Evolutionary conservation across 2,797 vertebrate species (phyloP), one percentile per base, ranked within the genome.

Genomic region (Enteromius paludinosus): DNA sequence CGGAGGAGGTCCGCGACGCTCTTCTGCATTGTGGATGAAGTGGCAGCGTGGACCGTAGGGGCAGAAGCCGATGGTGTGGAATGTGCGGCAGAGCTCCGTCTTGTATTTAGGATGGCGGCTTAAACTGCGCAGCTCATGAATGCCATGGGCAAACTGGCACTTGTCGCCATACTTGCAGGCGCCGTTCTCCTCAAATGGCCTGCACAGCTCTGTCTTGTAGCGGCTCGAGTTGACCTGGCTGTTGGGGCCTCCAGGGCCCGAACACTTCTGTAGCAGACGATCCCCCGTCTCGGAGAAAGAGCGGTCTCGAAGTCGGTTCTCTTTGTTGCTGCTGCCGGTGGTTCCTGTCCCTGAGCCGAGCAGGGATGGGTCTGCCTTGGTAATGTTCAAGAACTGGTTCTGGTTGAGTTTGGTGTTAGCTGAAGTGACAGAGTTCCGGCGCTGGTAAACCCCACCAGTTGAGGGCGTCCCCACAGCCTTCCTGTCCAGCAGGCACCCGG

Each of bases 401-500:
- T 97, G 97, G 92, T 96, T 96, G 86, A 98, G 98, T 91, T 97
- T 98, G 88, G 96, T 94, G 93, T 95, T 93, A 68, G 86, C 81
- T 87, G 95, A 92, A 80, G 95, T 98, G 90, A 98, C 96, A 0
- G 98, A 99, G 93, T 99, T 97, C 91, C 97, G 96, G 90, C 97
- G 95, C 90, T 98, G 95, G 90, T 96, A 98, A 86, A 96, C 94
- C 59, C 94, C 95, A 65, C 91, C 91, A 88, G 91, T 88, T 0
- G 96, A 95, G 56, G 98, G 97, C 87, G 97, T 97, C 86, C 97
- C 98, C 94, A 98, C 98, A 43, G 97, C 98, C 93, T 99, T 99
- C 95, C 97, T 98, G 96, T 99, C 97, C 96, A 98, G 96, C 95
- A 98, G 96, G 95, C 95, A 95, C 93, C 96, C 96, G 90, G 95